Evolutionary conservation across 2,113 vertebrate species (phyloP).

Genomic region (Bungarus multicinctus): DNA sequence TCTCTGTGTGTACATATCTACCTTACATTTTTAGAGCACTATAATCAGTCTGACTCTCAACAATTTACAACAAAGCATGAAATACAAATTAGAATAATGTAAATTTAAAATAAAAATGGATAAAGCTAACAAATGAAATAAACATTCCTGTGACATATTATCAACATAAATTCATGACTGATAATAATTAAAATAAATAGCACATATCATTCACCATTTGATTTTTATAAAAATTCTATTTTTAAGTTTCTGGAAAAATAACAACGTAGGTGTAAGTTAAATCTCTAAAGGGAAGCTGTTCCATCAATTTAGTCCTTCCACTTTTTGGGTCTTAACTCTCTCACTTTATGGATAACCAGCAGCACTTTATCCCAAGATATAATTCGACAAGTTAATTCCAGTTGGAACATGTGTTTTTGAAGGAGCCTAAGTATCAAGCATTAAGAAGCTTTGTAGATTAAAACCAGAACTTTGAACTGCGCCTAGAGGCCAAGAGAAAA

Average conservation of each 20-base stretch:
- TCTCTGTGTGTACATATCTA: neutral
- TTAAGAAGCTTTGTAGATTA: neutral
- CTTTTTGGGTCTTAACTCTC: neutral
- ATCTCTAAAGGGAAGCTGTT: neutral
- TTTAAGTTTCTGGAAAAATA: neutral
- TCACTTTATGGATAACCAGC: neutral
- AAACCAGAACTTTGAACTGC: neutral
- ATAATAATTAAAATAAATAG: neutral
- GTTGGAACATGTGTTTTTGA: neutral
- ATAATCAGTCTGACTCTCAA: neutral
- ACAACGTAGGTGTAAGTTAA: neutral
- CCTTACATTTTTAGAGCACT: neutral
- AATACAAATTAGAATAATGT: neutral
- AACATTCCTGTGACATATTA: neutral
- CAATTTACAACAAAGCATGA: neutral
- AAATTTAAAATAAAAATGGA: neutral
- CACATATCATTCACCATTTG: neutral
- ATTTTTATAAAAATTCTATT: neutral
- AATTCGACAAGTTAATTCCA: neutral
- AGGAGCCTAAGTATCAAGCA: neutral
- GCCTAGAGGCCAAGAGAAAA: neutral
- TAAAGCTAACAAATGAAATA: neutral
- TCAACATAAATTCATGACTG: neutral
- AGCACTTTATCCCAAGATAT: neutral
- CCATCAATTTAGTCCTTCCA: neutral